Conservation (phyloP, 2,888 invertebrate genomes). For the Lithophane semibrunnea region DNA sequence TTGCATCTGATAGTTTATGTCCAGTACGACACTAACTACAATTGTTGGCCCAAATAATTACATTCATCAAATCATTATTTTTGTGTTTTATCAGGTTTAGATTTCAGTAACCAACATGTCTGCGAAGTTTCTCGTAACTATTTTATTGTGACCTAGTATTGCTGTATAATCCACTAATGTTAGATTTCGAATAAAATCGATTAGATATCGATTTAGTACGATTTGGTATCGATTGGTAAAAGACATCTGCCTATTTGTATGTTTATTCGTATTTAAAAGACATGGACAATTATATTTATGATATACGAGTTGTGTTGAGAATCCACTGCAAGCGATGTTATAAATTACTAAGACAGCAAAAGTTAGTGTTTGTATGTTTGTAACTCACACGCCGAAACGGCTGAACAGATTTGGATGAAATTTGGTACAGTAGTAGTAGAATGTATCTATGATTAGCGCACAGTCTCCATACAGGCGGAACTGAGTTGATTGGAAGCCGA, state of each 20-base stretch:
- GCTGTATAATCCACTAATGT: slow-evolving; percentile 52
- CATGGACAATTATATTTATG: slow-evolving; percentile 38
- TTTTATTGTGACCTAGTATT: slow-evolving; percentile 4
- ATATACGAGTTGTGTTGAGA: slow-evolving; percentile 30
- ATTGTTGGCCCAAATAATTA: neutral
- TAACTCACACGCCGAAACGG: neutral
- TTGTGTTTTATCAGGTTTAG: neutral
- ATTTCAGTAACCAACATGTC: neutral
- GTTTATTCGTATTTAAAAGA: slow-evolving; percentile 45
- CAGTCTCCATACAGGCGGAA: neutral
- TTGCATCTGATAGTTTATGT: neutral
- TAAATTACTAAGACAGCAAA: slow-evolving; percentile 20
- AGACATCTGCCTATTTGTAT: slow-evolving; percentile 41
- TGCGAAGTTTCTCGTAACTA: neutral
- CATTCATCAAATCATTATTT: neutral
- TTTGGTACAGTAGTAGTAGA: slow-evolving; percentile 9
- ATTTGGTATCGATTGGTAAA: slow-evolving; percentile 32
- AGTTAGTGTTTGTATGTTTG: slow-evolving; percentile 11
- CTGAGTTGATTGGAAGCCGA: neutral
- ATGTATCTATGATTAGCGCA: slow-evolving; percentile 1
- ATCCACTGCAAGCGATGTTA: slow-evolving; percentile 53
- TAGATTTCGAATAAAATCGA: slow-evolving; percentile 34
- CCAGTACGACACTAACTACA: neutral
- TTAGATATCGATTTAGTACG: slow-evolving; percentile 43
- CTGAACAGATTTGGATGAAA: slow-evolving; percentile 26